Percentiles rank a stretch among this genome's conserved stretches.
phyloP scores from a whole-genome alignment of 2,113 vertebrate genomes.

The Gasterosteus nipponicus region DNA sequence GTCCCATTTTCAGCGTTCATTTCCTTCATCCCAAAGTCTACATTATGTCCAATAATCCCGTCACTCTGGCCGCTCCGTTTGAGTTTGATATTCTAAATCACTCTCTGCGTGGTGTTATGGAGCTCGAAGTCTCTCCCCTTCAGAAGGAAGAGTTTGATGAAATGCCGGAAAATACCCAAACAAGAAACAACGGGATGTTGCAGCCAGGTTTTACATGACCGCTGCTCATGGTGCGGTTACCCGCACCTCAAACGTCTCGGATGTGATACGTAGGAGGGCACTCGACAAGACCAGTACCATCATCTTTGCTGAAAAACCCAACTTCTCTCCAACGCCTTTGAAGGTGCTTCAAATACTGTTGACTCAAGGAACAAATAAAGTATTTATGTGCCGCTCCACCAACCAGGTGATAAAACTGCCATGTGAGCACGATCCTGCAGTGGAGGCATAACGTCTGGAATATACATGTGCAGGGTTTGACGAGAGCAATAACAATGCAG shows the following conservation, averaged over 20 bases:
- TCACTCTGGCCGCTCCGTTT: constrained; percentile 64
- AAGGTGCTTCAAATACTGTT: constrained; percentile 35
- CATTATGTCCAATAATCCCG: constrained; percentile 70
- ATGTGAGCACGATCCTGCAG: constrained; percentile 49
- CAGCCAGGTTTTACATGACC: constrained; percentile 50
- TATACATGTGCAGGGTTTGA: constrained; percentile 71
- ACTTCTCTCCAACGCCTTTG: constrained; percentile 14
- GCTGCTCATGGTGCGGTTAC: constrained; percentile 43
- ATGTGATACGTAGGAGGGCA: constrained; percentile 8
- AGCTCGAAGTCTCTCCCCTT: constrained; percentile 38
- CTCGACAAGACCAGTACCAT: not conserved
- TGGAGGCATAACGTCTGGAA: constrained; percentile 58
- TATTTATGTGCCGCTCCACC: constrained; percentile 61
- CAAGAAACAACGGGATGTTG: constrained; percentile 17
- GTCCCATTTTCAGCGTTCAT: constrained; percentile 44
- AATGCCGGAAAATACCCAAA: constrained; percentile 24
- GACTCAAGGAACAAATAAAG: constrained; percentile 57
- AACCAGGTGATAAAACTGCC: constrained; percentile 55
- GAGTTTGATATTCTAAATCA: constrained; percentile 74
- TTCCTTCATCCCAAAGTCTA: constrained; percentile 52
- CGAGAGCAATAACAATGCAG: constrained; percentile 67
- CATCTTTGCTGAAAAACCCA: not conserved
- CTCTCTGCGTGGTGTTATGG: constrained; percentile 49
- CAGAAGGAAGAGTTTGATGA: not conserved
- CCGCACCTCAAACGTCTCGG: not conserved